Evolutionary conservation across 2,888 invertebrate genomes (phyloP), one percentile per base, ranked within the genome.

Genomic region (Andricus curvator): DNA sequence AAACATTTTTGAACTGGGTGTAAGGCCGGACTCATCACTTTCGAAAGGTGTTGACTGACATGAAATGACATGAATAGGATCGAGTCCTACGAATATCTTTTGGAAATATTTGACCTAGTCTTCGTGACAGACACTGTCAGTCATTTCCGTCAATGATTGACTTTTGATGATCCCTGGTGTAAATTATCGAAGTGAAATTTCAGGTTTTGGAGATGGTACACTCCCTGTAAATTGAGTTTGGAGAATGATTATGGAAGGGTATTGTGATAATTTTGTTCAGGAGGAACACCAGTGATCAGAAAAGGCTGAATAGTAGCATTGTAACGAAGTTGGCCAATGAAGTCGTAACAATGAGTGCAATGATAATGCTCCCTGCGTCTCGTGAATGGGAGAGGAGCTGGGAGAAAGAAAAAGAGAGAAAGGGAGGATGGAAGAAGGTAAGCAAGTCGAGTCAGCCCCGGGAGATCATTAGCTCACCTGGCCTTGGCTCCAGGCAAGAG

Each of bases 381-480:
- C 82, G 84, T 87, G 87, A 88, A 88, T 87, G 88, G 83, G 25
- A 62, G 62, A 62, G 62, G 25, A 62, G 22, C 25, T 25, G 62
- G 25, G 6, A n/a, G n/a, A 74, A 51, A 74, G 82, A 80, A 83
- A 78, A 76, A 56, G 66, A 64, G 22, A 51, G 77, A 25, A 48
- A 37, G 76, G 51, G 77, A 67, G 37, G 41, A 68, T 25, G 67
- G 6, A 48, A 48, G 62, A 48, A 70, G 37, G 78, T 22, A 68
- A 68, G 80, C 65, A 80, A 81, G 74, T 60, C 78, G 79, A 80
- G 60, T 68, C 66, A 87, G 86, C 89, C 88, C 85, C 88, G 74
- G 88, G 88, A 86, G 88, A 89, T 89, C 89, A 90, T 90, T 90
- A 90, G 89, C 86, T 86, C 88, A 87, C 85, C 87, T 86, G 87